Percentiles rank a stretch among this genome's conserved stretches.
phyloP scores from a whole-genome alignment of 2,888 invertebrate species.

The Bombyx huttoni region DNA sequence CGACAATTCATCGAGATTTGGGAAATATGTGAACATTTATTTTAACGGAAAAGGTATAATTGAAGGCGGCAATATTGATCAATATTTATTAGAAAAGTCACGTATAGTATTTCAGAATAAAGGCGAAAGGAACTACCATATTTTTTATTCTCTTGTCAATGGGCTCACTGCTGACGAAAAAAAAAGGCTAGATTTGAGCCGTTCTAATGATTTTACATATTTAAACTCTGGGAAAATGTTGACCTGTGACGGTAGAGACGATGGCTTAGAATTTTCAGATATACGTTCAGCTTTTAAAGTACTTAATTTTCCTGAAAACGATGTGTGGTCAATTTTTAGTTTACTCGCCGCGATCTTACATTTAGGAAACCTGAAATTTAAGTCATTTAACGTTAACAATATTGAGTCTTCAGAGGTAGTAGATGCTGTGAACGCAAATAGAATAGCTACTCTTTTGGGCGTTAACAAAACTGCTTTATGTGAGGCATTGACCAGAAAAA shows the following conservation, averaged over 20 bases:
- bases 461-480: slow-evolving; percentile 79
- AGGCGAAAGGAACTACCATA: slow-evolving; percentile 95
- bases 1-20: slow-evolving; percentile 96
- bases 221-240: slow-evolving; percentile 84
- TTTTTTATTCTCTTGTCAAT: slow-evolving; percentile 92
- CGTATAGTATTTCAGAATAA: slow-evolving; percentile 90
- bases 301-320: slow-evolving; percentile 86
- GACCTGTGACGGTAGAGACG: slow-evolving; percentile 86
- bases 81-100: slow-evolving; percentile 95
- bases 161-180: slow-evolving; percentile 87
- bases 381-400: slow-evolving; percentile 80
- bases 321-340: slow-evolving; percentile 88
- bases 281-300: slow-evolving; percentile 95
- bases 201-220: slow-evolving; percentile 84
- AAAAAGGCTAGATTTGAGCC: slow-evolving; percentile 80
- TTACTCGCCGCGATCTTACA: slow-evolving; percentile 91
- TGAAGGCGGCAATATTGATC: slow-evolving; percentile 94
- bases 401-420: slow-evolving; percentile 90
- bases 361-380: slow-evolving; percentile 91
- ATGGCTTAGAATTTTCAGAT: slow-evolving; percentile 87
- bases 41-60: slow-evolving; percentile 88
- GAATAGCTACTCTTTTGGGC: slow-evolving; percentile 80
- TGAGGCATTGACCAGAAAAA: slow-evolving; percentile 87
- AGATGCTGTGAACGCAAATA: slow-evolving; percentile 77
- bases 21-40: slow-evolving; percentile 94